These are phyloP conservation scores for Lutjanus erythropterus DNA, from an alignment of 2,113 vertebrate species.

Conservation along the genomic window DNA sequence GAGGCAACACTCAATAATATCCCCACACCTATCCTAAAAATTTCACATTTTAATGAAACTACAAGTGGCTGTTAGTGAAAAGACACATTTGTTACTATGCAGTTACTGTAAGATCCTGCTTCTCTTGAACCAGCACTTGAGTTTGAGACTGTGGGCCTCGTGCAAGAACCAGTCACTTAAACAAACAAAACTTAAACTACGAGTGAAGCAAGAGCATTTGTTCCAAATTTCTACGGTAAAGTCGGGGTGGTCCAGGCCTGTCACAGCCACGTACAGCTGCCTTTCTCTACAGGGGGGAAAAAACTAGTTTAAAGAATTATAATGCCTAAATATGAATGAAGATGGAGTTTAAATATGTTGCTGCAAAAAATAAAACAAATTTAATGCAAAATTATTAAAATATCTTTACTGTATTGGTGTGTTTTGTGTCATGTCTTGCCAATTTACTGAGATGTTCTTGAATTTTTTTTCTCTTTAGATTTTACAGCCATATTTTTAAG, in stretches of 20 bases:
- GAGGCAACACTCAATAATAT: conserved; percentile 6
- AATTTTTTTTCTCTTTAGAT: background rate
- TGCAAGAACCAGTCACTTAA: conserved; percentile 28
- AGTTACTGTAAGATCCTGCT: conserved; percentile 3
- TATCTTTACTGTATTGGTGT: background rate
- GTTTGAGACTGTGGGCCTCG: conserved; percentile 19
- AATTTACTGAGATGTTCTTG: background rate
- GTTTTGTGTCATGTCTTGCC: background rate
- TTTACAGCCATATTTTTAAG: background rate
- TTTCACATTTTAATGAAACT: conserved; percentile 20
- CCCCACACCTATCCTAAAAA: background rate
- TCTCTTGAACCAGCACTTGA: conserved; percentile 24
- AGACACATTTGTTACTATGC: conserved; percentile 25
- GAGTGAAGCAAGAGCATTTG: background rate
- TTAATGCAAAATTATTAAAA: background rate
- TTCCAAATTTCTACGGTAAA: background rate
- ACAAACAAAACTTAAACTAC: background rate
- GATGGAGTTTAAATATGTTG: background rate
- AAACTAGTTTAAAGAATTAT: background rate
- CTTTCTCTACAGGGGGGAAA: background rate
- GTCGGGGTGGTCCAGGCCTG: too few species aligned
- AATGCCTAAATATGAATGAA: background rate
- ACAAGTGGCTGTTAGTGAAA: conserved; percentile 23
- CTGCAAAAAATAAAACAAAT: too few species aligned
- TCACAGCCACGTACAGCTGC: background rate